Evolutionary conservation across 2,797 vertebrate genomes (phyloP), one percentile per base, ranked within the genome.

Genomic region (Girardinus metallicus): DNA sequence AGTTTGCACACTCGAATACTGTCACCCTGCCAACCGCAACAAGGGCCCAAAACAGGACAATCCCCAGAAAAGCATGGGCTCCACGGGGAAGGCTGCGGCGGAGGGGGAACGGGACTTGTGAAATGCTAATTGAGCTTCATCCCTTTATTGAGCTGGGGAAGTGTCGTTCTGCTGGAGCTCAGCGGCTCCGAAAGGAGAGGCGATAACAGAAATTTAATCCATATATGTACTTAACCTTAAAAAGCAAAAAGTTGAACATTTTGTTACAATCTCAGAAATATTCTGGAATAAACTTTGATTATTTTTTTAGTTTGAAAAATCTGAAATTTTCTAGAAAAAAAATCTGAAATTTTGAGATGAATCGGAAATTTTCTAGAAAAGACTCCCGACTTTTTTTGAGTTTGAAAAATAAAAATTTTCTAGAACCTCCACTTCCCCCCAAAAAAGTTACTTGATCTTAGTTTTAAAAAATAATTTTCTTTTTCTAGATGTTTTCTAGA

Each of bases 1-100:
- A 99, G 99, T 99, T 99, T 99, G 97, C 98, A 98, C 98, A 99
- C 99, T 99, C 97, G 97, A 99, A 97, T 98, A 98, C 99, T 99
- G 98, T 99, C 99, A 99, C 99, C 99, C 97, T 99, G 99, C 99
- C 98, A 99, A 99, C 98, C 96, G 97, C 96, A 95, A 97, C 97
- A 95, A 97, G 96, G 96, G 96, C 96, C 96, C 96, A 96, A 98
- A 97, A 96, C 97, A 97, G 98, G 98, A 98, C 95, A 96, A 97
- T 97, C 97, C 95, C 95, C 77, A 93, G 96, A 97, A 95, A 96
- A 97, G 96, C 95, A 95, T 95, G 96, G 96, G 95, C 96, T 94
- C 97, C 85, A 93, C 95, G 91, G 96, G 96, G 96, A 98, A 97
- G 97, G 96, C 96, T 95, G 97, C 96, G 95, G 96, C 88, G 88